phyloP scores from a whole-genome alignment of 2,888 invertebrate species.

The Microctonus aethiopoides region DNA sequence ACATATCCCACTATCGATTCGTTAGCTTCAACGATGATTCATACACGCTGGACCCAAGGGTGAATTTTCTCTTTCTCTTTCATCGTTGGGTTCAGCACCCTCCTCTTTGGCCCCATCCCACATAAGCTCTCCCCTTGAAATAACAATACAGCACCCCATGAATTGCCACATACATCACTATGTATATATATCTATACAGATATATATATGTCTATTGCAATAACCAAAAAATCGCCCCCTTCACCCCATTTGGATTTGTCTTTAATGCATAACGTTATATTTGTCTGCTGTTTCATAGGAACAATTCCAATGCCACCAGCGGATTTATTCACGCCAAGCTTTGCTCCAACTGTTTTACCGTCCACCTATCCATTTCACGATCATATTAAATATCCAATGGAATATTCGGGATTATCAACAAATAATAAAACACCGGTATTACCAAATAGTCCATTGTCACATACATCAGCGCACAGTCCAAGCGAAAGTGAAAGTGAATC shows the following conservation, averaged over 20 bases:
- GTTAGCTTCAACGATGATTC: slow-evolving; percentile 58
- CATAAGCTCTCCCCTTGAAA: slow-evolving; percentile 49
- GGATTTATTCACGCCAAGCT: slow-evolving; percentile 57
- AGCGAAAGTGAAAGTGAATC: slow-evolving; percentile 62
- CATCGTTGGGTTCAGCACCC: background rate
- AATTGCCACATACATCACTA: slow-evolving; percentile 30
- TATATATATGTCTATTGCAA: background rate
- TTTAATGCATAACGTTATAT: slow-evolving; percentile 10
- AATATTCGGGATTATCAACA: slow-evolving; percentile 50
- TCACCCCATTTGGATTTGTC: slow-evolving; percentile 13
- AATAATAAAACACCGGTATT: slow-evolving; percentile 41
- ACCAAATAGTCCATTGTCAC: slow-evolving; percentile 46
- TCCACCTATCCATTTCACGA: slow-evolving; percentile 55
- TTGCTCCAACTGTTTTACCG: slow-evolving; percentile 56
- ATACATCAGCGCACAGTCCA: slow-evolving; percentile 59
- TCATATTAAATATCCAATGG: slow-evolving; percentile 54
- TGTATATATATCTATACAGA: background rate
- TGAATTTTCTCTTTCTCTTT: slow-evolving; percentile 41
- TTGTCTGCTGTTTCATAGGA: slow-evolving; percentile 49
- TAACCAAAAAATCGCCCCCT: background rate
- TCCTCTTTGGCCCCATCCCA: slow-evolving; percentile 52
- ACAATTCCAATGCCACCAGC: slow-evolving; percentile 56
- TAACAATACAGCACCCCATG: slow-evolving; percentile 54
- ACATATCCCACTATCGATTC: slow-evolving; percentile 43
- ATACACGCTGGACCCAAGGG: slow-evolving; percentile 60